Conservation (phyloP, 2,113 vertebrate genomes). For the Cryptotis parvus region DNA sequence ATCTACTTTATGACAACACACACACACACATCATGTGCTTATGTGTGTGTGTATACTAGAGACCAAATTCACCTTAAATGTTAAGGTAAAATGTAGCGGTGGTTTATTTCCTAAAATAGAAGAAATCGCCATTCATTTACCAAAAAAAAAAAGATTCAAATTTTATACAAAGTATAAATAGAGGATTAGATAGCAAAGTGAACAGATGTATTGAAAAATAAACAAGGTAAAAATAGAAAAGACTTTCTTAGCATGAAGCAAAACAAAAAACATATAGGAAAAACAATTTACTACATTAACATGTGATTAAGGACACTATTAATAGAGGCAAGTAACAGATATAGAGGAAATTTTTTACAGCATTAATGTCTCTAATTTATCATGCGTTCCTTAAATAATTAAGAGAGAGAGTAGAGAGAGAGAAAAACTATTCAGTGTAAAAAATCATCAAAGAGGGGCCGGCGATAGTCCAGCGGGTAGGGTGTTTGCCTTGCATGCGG, state of each 20-base stretch:
- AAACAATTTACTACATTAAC: background rate
- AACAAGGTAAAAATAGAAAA: background rate
- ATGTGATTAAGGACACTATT: background rate
- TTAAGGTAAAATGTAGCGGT: background rate
- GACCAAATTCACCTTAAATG: too few species aligned
- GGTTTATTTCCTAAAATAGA: background rate
- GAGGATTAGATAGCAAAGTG: background rate
- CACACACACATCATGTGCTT: background rate
- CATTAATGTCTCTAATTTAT: background rate
- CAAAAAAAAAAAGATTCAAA: conserved; percentile 1
- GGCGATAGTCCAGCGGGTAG: too few species aligned
- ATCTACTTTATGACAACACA: background rate
- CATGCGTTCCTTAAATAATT: background rate
- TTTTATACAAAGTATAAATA: conserved; percentile 14
- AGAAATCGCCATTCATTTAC: background rate
- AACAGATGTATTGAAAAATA: background rate
- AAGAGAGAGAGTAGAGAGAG: too few species aligned
- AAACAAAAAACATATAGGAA: conserved; percentile 2
- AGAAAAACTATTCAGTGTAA: background rate
- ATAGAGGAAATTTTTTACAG: background rate
- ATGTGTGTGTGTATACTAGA: background rate
- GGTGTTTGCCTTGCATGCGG: too few species aligned
- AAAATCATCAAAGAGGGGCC: too few species aligned
- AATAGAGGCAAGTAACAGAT: background rate
- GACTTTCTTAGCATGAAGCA: background rate